Evolutionary conservation across 2,113 vertebrate species (phyloP), one percentile per base, ranked within the genome.

Genomic region (Saccopteryx leptura): DNA sequence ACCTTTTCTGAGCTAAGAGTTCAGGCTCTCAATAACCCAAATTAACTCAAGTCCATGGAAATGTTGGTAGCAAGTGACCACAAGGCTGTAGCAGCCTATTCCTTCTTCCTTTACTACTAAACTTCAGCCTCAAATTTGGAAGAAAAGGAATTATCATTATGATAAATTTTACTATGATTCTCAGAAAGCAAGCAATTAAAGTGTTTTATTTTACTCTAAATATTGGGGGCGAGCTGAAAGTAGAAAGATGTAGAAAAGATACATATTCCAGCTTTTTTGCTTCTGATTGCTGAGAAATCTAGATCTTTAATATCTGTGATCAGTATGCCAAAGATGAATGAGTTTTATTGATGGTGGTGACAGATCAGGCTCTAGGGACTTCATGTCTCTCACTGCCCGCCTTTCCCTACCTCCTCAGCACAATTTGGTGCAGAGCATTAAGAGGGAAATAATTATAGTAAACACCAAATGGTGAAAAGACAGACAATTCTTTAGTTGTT

Each of bases 381-480:
- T 39, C 18, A 5, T 26, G 76, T 86, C 58, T 93, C 66, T 86
- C 18, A 52, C 58, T 13, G 2, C 69, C 65, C n/a, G 65, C 21
- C 60, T 90, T 85, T 76, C 33, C 82, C 54, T 65, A 91, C 19
- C 13, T 12, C 65, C 63, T 76, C 82, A 92, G 63, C 24, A 4
- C 50, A 81, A n/a, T 95, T 95, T 93, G 74, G 14, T 81, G 90
- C 68, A 79, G 52, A 69, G 46, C 76, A 90, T 78, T 94, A 80
- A 76, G 87, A 31, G 61, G 76, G n/a, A 52, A 85, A 85, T 86
- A 91, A 92, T 97, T 87, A 83, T 4, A 63, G 61, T 75, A 84
- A 96, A 92, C 58, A 86, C 28, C 48, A 83, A 92, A 90, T 93
- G 76, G 56, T 60, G 83, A 91, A 84, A 96, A 61, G 65, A 33